Percentiles rank a stretch among this genome's conserved stretches.
These are phyloP conservation scores for Hystrix cristata DNA, from an alignment of 2,113 vertebrate species.

Conservation along the genomic window DNA sequence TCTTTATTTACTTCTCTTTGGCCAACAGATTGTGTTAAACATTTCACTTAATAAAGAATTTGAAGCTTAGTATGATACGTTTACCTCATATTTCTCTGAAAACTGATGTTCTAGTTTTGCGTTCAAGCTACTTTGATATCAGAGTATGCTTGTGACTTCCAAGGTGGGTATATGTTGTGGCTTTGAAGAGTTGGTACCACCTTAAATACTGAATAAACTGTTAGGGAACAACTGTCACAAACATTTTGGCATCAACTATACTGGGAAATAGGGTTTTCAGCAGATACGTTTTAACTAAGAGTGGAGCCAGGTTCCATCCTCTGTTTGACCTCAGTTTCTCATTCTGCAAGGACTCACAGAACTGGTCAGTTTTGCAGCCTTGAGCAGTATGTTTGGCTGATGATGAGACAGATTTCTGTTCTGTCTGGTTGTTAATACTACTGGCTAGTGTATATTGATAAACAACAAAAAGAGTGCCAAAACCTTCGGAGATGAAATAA, in stretches of 20 bases:
- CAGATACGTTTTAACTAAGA: constrained; percentile 52
- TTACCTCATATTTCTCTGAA: constrained; percentile 10
- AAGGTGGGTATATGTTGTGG: background rate
- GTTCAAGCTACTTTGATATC: background rate
- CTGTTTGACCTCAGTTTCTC: constrained; percentile 63
- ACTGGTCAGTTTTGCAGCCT: constrained; percentile 16
- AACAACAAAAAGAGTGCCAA: constrained; percentile 30
- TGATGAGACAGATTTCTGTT: constrained; percentile 7
- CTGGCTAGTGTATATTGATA: constrained; percentile 6
- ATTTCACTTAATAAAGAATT: background rate
- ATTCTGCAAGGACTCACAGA: background rate
- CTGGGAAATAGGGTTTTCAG: background rate
- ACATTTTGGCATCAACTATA: constrained; percentile 20
- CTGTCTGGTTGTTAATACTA: constrained; percentile 12
- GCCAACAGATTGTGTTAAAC: background rate
- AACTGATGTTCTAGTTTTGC: constrained; percentile 26
- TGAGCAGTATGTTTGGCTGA: background rate
- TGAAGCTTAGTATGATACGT: background rate
- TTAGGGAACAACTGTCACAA: constrained; percentile 5
- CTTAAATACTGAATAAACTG: constrained; percentile 46
- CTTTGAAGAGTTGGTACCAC: constrained; percentile 57
- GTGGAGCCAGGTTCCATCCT: background rate
- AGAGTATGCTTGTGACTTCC: background rate
- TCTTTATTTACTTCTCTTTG: background rate
- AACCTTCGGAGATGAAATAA: background rate